These are phyloP conservation scores for Dryomyza anilis DNA, from an alignment of 2,888 invertebrate species.

Conservation along the genomic window DNA sequence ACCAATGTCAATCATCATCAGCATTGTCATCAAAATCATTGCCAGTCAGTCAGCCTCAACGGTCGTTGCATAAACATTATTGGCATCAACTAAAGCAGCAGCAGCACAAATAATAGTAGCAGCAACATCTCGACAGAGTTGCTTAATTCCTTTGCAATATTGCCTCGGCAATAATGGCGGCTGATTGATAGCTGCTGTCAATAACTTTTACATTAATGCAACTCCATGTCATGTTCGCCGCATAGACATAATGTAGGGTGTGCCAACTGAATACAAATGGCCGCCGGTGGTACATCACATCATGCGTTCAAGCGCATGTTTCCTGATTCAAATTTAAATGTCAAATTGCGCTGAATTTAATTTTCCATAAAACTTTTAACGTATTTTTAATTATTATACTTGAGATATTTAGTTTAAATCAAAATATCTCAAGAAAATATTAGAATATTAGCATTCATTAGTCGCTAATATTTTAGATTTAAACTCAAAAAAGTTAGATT, in stretches of 20 bases:
- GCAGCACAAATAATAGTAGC: background rate
- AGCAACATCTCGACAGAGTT: background rate
- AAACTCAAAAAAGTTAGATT: too few species aligned
- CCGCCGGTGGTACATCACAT: background rate
- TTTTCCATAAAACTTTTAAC: too few species aligned
- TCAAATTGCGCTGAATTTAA: background rate
- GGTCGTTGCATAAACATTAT: too few species aligned
- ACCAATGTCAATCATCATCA: too few species aligned
- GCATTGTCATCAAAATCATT: background rate
- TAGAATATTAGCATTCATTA: too few species aligned
- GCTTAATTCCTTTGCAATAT: background rate
- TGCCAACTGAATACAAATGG: background rate
- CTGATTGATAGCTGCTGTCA: slow-evolving; percentile 57
- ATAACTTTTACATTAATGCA: slow-evolving; percentile 54
- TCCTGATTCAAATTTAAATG: background rate
- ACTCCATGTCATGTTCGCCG: slow-evolving; percentile 44
- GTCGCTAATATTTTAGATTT: too few species aligned
- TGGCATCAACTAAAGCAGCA: background rate
- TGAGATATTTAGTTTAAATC: too few species aligned
- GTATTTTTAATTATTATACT: too few species aligned
- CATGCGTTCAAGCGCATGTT: background rate
- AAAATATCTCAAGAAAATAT: too few species aligned
- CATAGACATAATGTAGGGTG: too few species aligned
- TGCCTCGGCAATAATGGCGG: background rate
- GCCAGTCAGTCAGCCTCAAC: background rate